Conservation (phyloP, 2,888 invertebrate species). For the Mellilla xanthometata region DNA sequence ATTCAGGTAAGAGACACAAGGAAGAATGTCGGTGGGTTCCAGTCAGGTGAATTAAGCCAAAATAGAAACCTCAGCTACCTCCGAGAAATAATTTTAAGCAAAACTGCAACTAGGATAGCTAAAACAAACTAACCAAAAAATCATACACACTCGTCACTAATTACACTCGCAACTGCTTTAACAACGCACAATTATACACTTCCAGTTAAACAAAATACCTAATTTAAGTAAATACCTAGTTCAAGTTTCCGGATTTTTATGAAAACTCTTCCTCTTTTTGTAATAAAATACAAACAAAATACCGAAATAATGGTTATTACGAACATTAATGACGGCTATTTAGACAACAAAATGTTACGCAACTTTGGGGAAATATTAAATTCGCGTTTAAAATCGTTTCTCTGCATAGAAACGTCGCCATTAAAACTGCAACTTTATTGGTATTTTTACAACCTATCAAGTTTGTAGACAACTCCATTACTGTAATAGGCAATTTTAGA, state of each 20-base stretch:
- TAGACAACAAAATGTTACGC: slow-evolving; percentile 3
- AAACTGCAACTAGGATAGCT: slow-evolving; percentile 28
- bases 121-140: slow-evolving; percentile 20
- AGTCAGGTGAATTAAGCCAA: slow-evolving; percentile 23
- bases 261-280: not conserved
- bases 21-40: not conserved
- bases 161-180: slow-evolving; percentile 9
- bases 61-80: slow-evolving; percentile 21
- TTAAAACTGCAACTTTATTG: slow-evolving; percentile 21
- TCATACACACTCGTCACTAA: no score
- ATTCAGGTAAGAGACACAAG: slow-evolving; percentile 1
- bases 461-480: slow-evolving; percentile 34
- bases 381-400: slow-evolving; percentile 9
- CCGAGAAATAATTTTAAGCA: slow-evolving; percentile 25
- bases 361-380: slow-evolving; percentile 3
- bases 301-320: slow-evolving; percentile 2
- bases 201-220: not conserved
- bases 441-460: slow-evolving; percentile 29
- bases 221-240: no score
- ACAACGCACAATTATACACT: slow-evolving; percentile 1
- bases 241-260: not conserved
- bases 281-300: slow-evolving; percentile 8
- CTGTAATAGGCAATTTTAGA: slow-evolving; percentile 57
- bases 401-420: slow-evolving; percentile 8
- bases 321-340: slow-evolving; percentile 1